phyloP scores from a whole-genome alignment of 2,797 vertebrate genomes.

The Buceros bicornis region DNA sequence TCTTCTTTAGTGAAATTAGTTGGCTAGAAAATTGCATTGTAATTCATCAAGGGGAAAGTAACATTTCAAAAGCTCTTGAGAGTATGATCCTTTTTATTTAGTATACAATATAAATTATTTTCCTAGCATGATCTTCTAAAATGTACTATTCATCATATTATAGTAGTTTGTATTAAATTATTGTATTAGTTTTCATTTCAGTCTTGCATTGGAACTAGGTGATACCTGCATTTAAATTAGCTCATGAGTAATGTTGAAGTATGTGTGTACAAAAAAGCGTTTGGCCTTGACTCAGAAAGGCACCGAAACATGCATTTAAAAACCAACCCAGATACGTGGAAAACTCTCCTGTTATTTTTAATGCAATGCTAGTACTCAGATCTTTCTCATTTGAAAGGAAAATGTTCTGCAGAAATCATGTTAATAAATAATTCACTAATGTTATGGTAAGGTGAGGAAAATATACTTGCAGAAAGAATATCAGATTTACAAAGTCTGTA shows the following conservation, averaged over 20 bases:
- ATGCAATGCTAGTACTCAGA: not conserved
- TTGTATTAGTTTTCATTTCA: slow-evolving; percentile 48
- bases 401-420: not conserved
- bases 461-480: not conserved
- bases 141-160: slow-evolving; percentile 36
- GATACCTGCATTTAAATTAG: slow-evolving; percentile 48
- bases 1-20: slow-evolving; percentile 94
- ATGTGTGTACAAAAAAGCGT: not conserved
- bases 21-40: slow-evolving; percentile 92
- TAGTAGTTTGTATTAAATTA: slow-evolving; percentile 63
- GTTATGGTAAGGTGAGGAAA: slow-evolving; percentile 21
- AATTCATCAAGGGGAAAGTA: slow-evolving; percentile 85
- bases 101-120: slow-evolving; percentile 73
- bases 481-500: not conserved
- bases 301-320: not conserved
- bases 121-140: slow-evolving; percentile 66
- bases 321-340: not conserved
- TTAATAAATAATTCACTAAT: slow-evolving; percentile 7
- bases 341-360: not conserved
- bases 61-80: slow-evolving; percentile 76
- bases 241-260: not conserved
- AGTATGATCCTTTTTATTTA: slow-evolving; percentile 76
- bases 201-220: slow-evolving; percentile 31
- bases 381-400: not conserved
- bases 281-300: not conserved